phyloP scores from a whole-genome alignment of 2,888 invertebrate genomes.

The Chaitophorus viminalis region DNA sequence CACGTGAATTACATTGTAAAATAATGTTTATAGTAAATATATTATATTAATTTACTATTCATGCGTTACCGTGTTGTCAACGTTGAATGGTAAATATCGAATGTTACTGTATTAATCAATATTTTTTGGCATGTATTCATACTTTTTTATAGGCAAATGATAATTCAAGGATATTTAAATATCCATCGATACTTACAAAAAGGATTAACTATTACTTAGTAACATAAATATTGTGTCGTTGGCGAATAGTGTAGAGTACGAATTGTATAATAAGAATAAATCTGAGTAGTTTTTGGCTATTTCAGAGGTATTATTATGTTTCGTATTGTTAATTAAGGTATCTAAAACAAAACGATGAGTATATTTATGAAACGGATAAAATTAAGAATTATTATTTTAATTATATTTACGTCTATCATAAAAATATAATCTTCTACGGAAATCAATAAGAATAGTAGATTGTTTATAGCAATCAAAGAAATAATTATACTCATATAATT shows the following conservation, averaged over 20 bases:
- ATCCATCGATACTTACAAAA: neutral
- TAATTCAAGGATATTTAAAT: neutral
- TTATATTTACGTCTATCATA: neutral
- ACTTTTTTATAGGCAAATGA: neutral
- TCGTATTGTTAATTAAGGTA: neutral
- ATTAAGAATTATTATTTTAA: neutral
- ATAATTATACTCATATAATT: neutral
- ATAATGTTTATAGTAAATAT: neutral
- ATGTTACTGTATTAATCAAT: neutral
- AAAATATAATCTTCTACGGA: neutral
- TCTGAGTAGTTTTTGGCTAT: no score
- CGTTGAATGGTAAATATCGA: neutral
- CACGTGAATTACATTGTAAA: neutral
- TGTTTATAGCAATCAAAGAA: neutral
- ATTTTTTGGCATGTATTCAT: neutral
- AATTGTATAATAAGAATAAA: neutral
- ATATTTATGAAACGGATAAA: neutral
- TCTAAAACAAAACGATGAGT: neutral
- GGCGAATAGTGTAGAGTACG: neutral
- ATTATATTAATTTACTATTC: neutral
- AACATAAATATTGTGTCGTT: neutral
- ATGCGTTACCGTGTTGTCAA: neutral
- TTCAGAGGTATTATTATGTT: neutral
- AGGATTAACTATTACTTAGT: neutral
- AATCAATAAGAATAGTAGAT: conserved; percentile 5